A percentile compares a stretch with the other conserved stretches of the same genome.
phyloP scores from a whole-genome alignment of 2,113 vertebrate species.

The Catharus fuscescens region DNA sequence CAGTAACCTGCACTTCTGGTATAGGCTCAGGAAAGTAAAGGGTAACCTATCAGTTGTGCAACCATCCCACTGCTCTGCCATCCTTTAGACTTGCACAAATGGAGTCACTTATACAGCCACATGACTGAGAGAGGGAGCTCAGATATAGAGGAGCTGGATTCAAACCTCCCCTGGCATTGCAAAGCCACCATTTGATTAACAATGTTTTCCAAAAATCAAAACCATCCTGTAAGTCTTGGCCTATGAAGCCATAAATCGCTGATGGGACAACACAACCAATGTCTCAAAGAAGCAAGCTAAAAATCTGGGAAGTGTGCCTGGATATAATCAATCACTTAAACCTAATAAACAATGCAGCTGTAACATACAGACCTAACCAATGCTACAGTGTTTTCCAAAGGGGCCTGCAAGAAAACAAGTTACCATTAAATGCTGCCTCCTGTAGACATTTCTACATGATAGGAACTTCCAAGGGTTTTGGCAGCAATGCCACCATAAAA shows the following conservation, averaged over 20 bases:
- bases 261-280: constrained; percentile 26
- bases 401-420: neutral
- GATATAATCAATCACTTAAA: constrained; percentile 39
- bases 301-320: constrained; percentile 37
- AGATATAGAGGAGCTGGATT: neutral
- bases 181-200: constrained; percentile 8
- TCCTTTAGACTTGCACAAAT: neutral
- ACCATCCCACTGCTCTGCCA: neutral
- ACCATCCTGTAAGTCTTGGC: neutral
- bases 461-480: neutral
- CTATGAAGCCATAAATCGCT: neutral
- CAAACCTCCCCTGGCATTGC: neutral
- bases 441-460: neutral
- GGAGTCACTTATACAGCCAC: neutral
- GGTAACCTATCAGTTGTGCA: neutral
- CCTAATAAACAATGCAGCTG: constrained; percentile 45
- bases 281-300: constrained; percentile 7
- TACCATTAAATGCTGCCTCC: neutral
- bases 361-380: neutral
- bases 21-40: neutral
- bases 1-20: neutral
- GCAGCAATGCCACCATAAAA: neutral
- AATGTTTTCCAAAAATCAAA: constrained; percentile 22
- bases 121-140: neutral
- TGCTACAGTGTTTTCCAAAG: neutral